Evolutionary conservation across 2,113 vertebrate genomes (phyloP).

Genomic region (Pterocles burchelli): DNA sequence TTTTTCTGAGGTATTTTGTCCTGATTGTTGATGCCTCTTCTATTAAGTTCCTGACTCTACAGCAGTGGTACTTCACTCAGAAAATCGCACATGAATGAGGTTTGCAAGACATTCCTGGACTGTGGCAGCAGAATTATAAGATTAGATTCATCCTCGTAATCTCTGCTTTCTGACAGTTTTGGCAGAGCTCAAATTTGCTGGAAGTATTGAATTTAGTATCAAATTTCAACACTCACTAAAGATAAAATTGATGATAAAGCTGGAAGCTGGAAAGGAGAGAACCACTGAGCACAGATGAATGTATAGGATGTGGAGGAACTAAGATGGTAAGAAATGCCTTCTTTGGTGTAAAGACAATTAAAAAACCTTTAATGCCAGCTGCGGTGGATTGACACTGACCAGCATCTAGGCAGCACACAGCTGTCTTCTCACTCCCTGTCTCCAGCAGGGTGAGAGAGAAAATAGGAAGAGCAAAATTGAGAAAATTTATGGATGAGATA

Average conservation of each 20-base stretch:
- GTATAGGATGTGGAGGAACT: conserved; percentile 5
- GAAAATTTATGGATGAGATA: not conserved
- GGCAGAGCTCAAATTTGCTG: not conserved
- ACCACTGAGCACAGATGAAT: not conserved
- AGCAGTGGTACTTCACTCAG: not conserved
- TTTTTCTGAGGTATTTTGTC: not conserved
- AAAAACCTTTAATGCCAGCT: not conserved
- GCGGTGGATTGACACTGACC: not conserved
- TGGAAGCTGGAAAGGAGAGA: not conserved
- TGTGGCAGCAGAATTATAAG: not conserved
- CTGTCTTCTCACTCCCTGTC: not conserved
- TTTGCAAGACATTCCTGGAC: not conserved
- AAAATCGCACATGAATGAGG: not conserved
- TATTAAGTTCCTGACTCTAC: not conserved
- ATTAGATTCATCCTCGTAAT: not conserved
- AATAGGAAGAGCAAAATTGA: not conserved
- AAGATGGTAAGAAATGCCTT: not conserved
- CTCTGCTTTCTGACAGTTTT: not conserved
- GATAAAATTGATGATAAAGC: not conserved
- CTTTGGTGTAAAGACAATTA: not conserved
- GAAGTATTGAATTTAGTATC: not conserved
- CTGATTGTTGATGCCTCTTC: not conserved
- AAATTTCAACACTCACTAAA: not conserved
- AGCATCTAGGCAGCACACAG: not conserved
- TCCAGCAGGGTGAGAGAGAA: not conserved